Conservation (phyloP, 2,797 vertebrate genomes). For the Anniella stebbinsi region DNA sequence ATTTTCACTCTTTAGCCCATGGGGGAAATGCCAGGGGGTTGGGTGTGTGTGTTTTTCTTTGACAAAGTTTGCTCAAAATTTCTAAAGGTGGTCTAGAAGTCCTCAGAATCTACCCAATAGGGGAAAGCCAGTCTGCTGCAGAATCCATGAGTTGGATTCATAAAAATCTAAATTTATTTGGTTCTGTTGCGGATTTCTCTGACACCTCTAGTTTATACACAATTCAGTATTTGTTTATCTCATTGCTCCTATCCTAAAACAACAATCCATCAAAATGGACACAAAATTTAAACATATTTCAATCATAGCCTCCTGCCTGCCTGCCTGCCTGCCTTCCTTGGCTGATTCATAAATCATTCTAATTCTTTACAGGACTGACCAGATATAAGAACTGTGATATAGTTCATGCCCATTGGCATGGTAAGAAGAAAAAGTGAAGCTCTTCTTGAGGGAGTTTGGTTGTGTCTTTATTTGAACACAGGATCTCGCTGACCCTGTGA, state of each 20-base stretch:
- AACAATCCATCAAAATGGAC: neutral
- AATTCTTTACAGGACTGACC: neutral
- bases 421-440: neutral
- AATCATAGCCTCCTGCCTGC: neutral
- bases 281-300: neutral
- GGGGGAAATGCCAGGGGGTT: no score
- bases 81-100: no score
- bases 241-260: neutral
- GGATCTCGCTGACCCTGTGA: neutral
- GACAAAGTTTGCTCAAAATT: no score
- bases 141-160: no score
- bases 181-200: no score
- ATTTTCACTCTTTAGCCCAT: no score
- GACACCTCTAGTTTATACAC: no score
- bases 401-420: neutral
- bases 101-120: no score
- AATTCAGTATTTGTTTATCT: neutral
- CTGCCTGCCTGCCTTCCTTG: neutral
- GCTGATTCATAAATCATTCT: neutral
- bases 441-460: constrained; percentile 27
- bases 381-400: neutral
- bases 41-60: no score
- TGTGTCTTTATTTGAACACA: constrained; percentile 14
- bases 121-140: no score
- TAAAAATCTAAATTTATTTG: no score